phyloP scores from a whole-genome alignment of 2,797 vertebrate species.

The Esox lucius region DNA sequence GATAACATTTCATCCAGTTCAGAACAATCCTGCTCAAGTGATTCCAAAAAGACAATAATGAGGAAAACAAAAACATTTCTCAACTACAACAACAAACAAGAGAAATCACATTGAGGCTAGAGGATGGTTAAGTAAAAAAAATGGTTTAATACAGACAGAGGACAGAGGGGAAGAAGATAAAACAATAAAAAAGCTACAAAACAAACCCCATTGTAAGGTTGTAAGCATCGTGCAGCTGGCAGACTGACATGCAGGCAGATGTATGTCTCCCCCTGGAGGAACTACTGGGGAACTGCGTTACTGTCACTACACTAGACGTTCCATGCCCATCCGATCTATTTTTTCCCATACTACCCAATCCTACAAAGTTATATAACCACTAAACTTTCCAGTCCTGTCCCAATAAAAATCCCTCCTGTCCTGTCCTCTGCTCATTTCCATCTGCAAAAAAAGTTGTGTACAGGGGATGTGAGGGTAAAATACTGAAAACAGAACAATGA shows the following conservation, averaged over 20 bases:
- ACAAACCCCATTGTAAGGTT: conserved; percentile 5
- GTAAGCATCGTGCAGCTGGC: conserved; percentile 17
- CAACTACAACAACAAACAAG: conserved; percentile 46
- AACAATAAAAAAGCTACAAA: background rate
- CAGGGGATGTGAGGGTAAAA: too few relatives aligned
- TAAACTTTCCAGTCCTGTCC: too few relatives aligned
- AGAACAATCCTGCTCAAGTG: conserved; percentile 14
- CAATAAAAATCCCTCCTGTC: too few relatives aligned
- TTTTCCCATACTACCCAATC: too few relatives aligned
- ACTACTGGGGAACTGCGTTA: conserved; percentile 17
- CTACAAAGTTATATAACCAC: too few relatives aligned
- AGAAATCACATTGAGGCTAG: conserved; percentile 33
- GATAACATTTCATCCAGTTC: conserved; percentile 28
- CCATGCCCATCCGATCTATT: background rate
- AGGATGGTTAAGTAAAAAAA: conserved; percentile 25
- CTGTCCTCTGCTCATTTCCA: too few relatives aligned
- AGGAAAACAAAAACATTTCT: conserved; percentile 4
- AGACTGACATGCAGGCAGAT: conserved; percentile 9
- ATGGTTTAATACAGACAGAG: conserved; percentile 17
- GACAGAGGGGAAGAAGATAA: conserved; percentile 10
- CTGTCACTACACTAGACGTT: conserved; percentile 25
- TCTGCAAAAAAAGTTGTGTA: too few relatives aligned
- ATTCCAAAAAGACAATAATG: conserved; percentile 15
- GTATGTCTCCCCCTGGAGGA: conserved; percentile 31
- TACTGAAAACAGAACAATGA: too few relatives aligned